These are phyloP conservation scores for Phyllotis vaccarum DNA, from an alignment of 2,797 vertebrate species.

Conservation along the genomic window DNA sequence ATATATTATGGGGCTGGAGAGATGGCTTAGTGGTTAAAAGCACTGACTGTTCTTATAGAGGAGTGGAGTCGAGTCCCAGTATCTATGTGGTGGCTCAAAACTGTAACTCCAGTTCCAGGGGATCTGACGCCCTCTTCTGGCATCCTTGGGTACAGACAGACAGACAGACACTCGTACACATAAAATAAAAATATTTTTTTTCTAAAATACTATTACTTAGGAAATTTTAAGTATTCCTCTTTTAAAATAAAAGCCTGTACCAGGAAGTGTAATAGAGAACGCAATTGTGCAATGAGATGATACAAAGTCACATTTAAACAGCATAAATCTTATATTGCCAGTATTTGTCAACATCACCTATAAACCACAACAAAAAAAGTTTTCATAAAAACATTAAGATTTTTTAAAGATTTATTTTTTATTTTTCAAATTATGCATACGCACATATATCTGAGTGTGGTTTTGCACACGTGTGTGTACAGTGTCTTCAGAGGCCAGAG, in stretches of 20 bases:
- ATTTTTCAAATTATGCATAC: background rate
- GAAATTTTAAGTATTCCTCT: background rate
- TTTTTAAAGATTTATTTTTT: background rate
- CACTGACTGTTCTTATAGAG: background rate
- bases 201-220: background rate
- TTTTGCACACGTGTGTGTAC: background rate
- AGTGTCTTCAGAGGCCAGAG: background rate
- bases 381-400: background rate
- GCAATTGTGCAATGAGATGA: background rate
- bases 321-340: background rate
- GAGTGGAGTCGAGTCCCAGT: background rate
- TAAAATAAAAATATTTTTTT: background rate
- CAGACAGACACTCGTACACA: background rate
- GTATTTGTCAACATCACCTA: background rate
- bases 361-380: background rate
- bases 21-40: background rate
- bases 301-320: background rate
- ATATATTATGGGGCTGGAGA: background rate
- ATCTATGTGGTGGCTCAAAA: background rate
- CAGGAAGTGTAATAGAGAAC: background rate
- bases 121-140: background rate
- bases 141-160: background rate
- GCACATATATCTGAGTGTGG: background rate
- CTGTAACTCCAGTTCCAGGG: background rate
- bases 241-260: background rate